Conservation (phyloP, 2,113 vertebrate genomes). For the Nibea albiflora region DNA sequence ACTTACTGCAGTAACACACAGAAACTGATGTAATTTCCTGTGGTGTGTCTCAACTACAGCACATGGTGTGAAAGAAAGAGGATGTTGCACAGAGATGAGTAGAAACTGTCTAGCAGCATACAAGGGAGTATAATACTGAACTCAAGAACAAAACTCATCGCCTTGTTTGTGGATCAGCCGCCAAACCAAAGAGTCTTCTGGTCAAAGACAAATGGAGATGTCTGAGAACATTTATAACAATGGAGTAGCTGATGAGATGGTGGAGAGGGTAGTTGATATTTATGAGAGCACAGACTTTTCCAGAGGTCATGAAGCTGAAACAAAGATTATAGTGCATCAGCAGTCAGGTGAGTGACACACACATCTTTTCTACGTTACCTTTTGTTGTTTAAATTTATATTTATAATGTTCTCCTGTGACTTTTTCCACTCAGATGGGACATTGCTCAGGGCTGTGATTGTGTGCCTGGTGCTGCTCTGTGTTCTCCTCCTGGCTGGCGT, state of each 20-base stretch:
- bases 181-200: too few species aligned
- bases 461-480: slow-evolving; percentile 5
- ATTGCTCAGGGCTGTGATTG: neutral
- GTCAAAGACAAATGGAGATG: neutral
- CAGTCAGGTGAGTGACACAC: neutral
- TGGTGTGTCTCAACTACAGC: neutral
- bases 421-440: neutral
- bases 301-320: neutral
- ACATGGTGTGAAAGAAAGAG: neutral
- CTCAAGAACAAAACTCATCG: neutral
- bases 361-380: neutral
- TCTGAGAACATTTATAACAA: neutral
- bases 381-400: too few species aligned
- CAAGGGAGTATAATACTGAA: neutral
- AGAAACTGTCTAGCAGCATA: neutral
- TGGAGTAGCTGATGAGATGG: neutral
- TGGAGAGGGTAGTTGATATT: neutral
- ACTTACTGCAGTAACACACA: neutral
- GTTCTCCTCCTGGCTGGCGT: neutral
- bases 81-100: neutral
- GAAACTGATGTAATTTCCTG: neutral
- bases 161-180: neutral
- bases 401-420: neutral
- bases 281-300: neutral
- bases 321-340: neutral